These are phyloP conservation scores for Monopterus albus DNA, from an alignment of 2,113 vertebrate genomes.

Conservation along the genomic window DNA sequence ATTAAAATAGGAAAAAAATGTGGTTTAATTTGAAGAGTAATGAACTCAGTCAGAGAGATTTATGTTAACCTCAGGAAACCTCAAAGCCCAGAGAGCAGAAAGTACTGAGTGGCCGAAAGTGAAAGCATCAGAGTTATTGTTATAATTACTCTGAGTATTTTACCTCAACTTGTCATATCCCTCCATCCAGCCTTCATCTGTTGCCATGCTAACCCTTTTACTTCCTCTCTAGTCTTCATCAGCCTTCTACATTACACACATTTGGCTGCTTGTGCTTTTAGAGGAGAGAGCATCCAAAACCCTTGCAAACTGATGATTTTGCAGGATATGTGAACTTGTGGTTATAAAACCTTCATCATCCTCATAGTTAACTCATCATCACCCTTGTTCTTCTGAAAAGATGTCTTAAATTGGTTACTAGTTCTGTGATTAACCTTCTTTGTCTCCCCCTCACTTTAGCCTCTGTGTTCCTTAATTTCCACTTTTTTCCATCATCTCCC, in stretches of 20 bases:
- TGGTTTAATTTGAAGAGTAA: conserved; percentile 42
- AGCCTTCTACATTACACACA: background rate
- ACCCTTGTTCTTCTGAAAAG: background rate
- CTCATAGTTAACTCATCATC: background rate
- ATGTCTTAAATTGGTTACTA: background rate
- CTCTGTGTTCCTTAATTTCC: conserved; percentile 7
- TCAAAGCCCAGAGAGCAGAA: conserved; percentile 8
- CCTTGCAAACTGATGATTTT: background rate
- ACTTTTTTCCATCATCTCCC: background rate
- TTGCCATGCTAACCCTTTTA: conserved; percentile 17
- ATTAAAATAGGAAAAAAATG: conserved; percentile 34
- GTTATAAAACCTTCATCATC: conserved; percentile 13
- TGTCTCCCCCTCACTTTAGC: conserved; percentile 7
- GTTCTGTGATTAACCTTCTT: conserved; percentile 32
- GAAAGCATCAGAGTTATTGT: conserved; percentile 16
- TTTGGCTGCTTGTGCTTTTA: background rate
- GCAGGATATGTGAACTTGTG: background rate
- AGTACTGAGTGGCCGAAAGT: conserved; percentile 18
- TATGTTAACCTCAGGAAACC: conserved; percentile 48
- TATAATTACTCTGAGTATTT: conserved; percentile 34
- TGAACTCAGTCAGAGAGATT: conserved; percentile 40
- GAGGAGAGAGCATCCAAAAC: too few relatives aligned
- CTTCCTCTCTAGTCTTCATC: background rate
- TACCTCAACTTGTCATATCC: conserved; percentile 18
- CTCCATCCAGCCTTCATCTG: conserved; percentile 26